Evolutionary conservation across 2,888 invertebrate genomes (phyloP).

Genomic region (Lasiommata megera): DNA sequence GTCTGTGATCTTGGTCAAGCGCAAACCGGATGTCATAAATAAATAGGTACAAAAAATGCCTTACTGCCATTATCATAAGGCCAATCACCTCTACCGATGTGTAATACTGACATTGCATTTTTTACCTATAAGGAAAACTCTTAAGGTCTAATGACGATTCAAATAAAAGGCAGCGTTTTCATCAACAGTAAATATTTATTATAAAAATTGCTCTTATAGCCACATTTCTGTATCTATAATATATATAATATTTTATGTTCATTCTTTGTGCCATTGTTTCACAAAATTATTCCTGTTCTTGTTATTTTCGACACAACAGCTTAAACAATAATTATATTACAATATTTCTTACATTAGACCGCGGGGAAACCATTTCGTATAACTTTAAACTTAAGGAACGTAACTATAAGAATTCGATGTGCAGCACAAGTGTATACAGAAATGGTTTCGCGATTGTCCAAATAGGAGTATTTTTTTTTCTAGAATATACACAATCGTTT

Average conservation of each 20-base stretch:
- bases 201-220: constrained; percentile 82
- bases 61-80: background rate
- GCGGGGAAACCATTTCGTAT: constrained; percentile 67
- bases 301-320: constrained; percentile 80
- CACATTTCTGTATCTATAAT: constrained; percentile 81
- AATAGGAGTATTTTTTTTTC: constrained; percentile 70
- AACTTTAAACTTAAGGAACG: constrained; percentile 68
- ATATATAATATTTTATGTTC: constrained; percentile 80
- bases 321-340: constrained; percentile 80
- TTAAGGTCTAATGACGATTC: constrained; percentile 3
- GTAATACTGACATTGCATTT: background rate
- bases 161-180: constrained; percentile 66
- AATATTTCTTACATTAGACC: constrained; percentile 73
- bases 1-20: background rate
- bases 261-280: constrained; percentile 81
- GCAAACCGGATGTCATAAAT: background rate
- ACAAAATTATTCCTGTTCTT: constrained; percentile 82
- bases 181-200: constrained; percentile 82
- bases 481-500: constrained; percentile 77
- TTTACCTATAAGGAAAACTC: constrained; percentile 3
- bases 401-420: constrained; percentile 75
- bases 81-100: background rate
- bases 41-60: background rate
- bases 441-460: constrained; percentile 64
- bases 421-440: constrained; percentile 60